phyloP scores from a whole-genome alignment of 2,888 invertebrate genomes.

The Epinotia ramella region DNA sequence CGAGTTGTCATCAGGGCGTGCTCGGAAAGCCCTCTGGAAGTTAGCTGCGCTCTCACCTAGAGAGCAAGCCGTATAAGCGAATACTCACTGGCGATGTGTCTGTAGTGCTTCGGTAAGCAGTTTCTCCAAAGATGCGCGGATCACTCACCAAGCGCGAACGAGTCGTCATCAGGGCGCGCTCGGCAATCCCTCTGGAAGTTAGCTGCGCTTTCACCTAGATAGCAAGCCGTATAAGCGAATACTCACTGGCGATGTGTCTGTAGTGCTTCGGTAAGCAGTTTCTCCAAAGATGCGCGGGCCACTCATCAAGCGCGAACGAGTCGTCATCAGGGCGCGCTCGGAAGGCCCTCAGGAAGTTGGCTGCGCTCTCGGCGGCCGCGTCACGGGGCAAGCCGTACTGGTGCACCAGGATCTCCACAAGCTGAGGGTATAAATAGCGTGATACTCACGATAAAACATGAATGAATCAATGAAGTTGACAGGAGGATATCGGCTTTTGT shows the following conservation, averaged over 20 bases:
- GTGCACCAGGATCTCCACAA: conserved; percentile 81
- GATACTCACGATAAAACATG: not conserved
- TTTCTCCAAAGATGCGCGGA: not conserved
- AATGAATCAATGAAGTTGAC: too few species aligned
- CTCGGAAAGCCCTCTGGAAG: not conserved
- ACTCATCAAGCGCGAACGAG: conserved; percentile 89
- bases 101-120: conserved; percentile 53
- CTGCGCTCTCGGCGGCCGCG: conserved; percentile 87
- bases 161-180: not conserved
- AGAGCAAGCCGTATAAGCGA: not conserved
- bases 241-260: conserved; percentile 88
- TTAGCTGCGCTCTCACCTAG: not conserved
- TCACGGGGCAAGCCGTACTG: conserved; percentile 88
- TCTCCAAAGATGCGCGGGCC: conserved; percentile 92
- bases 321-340: conserved; percentile 93
- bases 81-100: conserved; percentile 87
- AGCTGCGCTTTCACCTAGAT: not conserved
- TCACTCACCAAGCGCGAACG: not conserved
- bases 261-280: conserved; percentile 91
- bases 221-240: conserved; percentile 23
- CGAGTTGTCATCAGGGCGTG: not conserved
- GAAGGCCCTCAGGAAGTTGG: conserved; percentile 90
- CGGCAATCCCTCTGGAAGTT: too few species aligned
- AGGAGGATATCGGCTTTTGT: too few species aligned
- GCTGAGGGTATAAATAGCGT: conserved; percentile 65